These are phyloP conservation scores for Ophion ventricosus DNA, from an alignment of 2,888 invertebrate genomes.

Conservation along the genomic window DNA sequence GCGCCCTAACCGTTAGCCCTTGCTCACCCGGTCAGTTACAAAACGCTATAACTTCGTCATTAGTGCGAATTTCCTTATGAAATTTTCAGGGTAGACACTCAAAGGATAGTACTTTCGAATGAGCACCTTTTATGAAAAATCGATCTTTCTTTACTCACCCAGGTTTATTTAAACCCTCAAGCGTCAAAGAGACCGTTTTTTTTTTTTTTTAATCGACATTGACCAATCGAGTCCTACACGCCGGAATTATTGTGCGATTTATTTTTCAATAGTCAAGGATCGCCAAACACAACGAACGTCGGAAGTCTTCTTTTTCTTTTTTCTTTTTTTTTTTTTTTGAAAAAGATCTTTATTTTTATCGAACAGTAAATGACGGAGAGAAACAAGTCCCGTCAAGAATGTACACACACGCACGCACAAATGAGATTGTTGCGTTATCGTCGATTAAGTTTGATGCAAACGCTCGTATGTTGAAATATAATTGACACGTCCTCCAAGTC, in stretches of 20 bases:
- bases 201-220: neutral
- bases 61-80: too few relatives aligned
- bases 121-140: too few relatives aligned
- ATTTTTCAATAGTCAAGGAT: neutral
- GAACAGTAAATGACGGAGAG: conserved; percentile 21
- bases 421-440: conserved; percentile 41
- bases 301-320: neutral
- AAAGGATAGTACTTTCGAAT: too few relatives aligned
- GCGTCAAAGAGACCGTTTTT: too few relatives aligned
- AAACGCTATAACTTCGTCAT: too few relatives aligned
- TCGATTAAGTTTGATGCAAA: conserved; percentile 45
- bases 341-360: conserved; percentile 10
- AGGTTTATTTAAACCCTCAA: too few relatives aligned
- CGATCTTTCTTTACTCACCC: too few relatives aligned
- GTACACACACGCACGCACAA: neutral
- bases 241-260: neutral
- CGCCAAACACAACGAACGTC: neutral
- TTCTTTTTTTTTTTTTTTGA: neutral
- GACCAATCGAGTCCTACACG: neutral
- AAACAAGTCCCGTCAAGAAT: conserved; percentile 30
- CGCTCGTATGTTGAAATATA: conserved; percentile 47
- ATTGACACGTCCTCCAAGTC: conserved; percentile 49
- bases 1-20: too few relatives aligned
- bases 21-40: too few relatives aligned
- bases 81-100: too few relatives aligned